Percentiles rank a stretch among this genome's conserved stretches.
phyloP scores from a whole-genome alignment of 1,140 invertebrate species.

The Hydropsyche tenuis region DNA sequence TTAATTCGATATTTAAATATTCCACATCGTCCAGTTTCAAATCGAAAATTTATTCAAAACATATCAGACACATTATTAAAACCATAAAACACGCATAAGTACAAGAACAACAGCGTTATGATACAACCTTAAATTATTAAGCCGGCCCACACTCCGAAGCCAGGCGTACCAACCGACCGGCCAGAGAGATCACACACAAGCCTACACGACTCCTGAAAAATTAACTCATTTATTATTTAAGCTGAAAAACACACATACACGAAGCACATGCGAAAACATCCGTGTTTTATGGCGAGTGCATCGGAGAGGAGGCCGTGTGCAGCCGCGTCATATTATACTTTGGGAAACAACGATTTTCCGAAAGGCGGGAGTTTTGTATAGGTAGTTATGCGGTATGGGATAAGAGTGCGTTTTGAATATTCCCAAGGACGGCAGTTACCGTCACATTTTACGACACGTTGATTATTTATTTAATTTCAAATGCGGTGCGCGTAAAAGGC shows the following conservation, averaged over 20 bases:
- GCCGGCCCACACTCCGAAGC: background rate
- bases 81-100: background rate
- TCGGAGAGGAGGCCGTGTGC: background rate
- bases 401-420: background rate
- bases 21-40: too few relatives aligned
- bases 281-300: conserved; percentile 41
- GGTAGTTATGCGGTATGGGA: background rate
- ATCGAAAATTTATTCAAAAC: too few relatives aligned
- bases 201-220: conserved; percentile 44
- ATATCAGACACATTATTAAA: too few relatives aligned
- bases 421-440: conserved; percentile 4
- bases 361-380: too few relatives aligned
- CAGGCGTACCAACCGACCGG: background rate
- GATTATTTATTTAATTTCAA: conserved; percentile 10
- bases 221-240: conserved; percentile 48
- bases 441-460: conserved; percentile 8
- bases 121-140: conserved; percentile 13
- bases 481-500: background rate
- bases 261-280: background rate
- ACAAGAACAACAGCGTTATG: conserved; percentile 12
- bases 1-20: too few relatives aligned
- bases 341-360: conserved; percentile 8
- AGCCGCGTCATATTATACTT: background rate
- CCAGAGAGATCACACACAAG: background rate
- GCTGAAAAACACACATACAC: background rate